Conservation (phyloP, 2,797 vertebrate genomes). For the Allochrocebus solatus region DNA sequence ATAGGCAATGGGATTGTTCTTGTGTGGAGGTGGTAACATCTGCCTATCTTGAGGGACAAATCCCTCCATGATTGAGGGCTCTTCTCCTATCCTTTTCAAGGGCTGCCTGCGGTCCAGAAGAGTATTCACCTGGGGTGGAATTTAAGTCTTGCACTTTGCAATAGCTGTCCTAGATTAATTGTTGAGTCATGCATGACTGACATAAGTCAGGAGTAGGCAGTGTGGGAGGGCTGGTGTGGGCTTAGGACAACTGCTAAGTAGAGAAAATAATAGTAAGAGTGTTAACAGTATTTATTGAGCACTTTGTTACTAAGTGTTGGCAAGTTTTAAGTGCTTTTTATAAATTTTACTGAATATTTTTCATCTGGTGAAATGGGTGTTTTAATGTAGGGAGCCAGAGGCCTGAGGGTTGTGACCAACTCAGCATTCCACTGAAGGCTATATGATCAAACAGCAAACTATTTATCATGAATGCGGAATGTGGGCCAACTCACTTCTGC, state of each 20-base stretch:
- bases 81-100: neutral
- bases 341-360: constrained; percentile 21
- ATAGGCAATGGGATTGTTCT: neutral
- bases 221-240: neutral
- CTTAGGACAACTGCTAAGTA: neutral
- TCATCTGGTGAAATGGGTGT: neutral
- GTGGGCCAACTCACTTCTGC: too few species aligned
- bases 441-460: too few species aligned
- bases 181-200: neutral
- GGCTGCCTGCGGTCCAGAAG: neutral
- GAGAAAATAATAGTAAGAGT: neutral
- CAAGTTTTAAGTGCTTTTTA: constrained; percentile 19
- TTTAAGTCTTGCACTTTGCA: neutral
- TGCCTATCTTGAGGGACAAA: neutral
- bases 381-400: too few species aligned
- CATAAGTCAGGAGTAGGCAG: neutral
- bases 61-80: neutral
- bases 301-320: neutral
- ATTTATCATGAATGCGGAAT: too few species aligned
- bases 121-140: neutral
- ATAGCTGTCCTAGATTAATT: neutral
- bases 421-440: too few species aligned
- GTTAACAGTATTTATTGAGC: neutral
- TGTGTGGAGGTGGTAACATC: neutral
- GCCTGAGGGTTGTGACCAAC: too few species aligned